Conservation (phyloP, 2,888 invertebrate genomes). For the Tubulanus polymorphus region DNA sequence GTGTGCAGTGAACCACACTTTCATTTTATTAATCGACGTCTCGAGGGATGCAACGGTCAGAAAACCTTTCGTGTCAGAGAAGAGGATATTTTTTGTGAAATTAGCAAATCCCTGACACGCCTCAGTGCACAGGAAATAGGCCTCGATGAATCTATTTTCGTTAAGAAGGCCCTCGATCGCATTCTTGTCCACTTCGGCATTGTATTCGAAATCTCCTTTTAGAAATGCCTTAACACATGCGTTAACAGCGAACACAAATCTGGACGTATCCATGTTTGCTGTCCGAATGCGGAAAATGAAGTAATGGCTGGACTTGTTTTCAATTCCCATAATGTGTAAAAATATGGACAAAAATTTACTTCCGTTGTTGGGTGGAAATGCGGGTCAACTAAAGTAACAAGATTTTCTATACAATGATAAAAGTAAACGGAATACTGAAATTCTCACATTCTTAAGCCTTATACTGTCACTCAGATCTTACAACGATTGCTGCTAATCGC, state of each 20-base stretch:
- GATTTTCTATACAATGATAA: no score
- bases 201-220: background rate
- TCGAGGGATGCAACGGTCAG: background rate
- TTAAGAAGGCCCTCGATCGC: background rate
- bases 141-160: conserved; percentile 2
- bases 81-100: background rate
- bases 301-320: background rate
- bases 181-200: background rate
- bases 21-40: background rate
- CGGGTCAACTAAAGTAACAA: no score
- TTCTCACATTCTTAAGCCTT: no score
- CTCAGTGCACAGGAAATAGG: background rate
- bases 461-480: no score
- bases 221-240: background rate
- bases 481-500: no score
- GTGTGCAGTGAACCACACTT: background rate
- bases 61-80: conserved; percentile 1
- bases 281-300: background rate
- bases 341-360: background rate
- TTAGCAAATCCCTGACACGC: conserved; percentile 1
- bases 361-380: background rate
- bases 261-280: background rate
- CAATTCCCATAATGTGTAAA: background rate
- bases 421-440: no score
- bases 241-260: background rate